Percentiles rank a stretch among this genome's conserved stretches.
Evolutionary conservation across 2,888 invertebrate genomes (phyloP).

Genomic region (Psylliodes chrysocephalus): DNA sequence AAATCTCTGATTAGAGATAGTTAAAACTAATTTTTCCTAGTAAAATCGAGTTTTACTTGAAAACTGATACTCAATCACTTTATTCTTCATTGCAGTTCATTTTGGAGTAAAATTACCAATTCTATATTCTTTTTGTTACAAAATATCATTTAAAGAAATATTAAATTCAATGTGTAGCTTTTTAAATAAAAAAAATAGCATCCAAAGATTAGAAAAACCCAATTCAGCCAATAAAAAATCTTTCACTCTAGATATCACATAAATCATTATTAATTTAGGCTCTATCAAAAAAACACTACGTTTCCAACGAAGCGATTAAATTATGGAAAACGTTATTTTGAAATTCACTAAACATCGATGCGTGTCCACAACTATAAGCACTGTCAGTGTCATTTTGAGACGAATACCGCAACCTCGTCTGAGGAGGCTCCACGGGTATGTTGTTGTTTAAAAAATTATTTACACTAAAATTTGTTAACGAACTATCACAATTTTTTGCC

Average conservation of each 20-base stretch:
- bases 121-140: too few relatives aligned
- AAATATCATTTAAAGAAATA: too few relatives aligned
- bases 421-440: slow-evolving; percentile 38
- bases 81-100: too few relatives aligned
- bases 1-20: too few relatives aligned
- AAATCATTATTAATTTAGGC: slow-evolving; percentile 47
- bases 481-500: slow-evolving; percentile 34
- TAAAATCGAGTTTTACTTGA: too few relatives aligned
- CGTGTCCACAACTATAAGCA: slow-evolving; percentile 71
- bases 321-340: slow-evolving; percentile 71
- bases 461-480: slow-evolving; percentile 54
- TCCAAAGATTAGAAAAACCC: not conserved
- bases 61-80: too few relatives aligned
- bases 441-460: slow-evolving; percentile 57
- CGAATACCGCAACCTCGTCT: slow-evolving; percentile 44
- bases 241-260: slow-evolving; percentile 46
- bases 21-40: too few relatives aligned
- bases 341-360: slow-evolving; percentile 72
- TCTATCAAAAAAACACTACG: slow-evolving; percentile 57
- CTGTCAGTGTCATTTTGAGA: slow-evolving; percentile 45
- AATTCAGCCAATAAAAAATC: slow-evolving; percentile 8
- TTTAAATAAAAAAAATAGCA: not conserved
- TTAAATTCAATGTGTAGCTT: not conserved
- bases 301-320: slow-evolving; percentile 70
- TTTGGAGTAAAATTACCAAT: too few relatives aligned